Conservation (phyloP, 2,888 invertebrate species). For the Spialia ferax region DNA sequence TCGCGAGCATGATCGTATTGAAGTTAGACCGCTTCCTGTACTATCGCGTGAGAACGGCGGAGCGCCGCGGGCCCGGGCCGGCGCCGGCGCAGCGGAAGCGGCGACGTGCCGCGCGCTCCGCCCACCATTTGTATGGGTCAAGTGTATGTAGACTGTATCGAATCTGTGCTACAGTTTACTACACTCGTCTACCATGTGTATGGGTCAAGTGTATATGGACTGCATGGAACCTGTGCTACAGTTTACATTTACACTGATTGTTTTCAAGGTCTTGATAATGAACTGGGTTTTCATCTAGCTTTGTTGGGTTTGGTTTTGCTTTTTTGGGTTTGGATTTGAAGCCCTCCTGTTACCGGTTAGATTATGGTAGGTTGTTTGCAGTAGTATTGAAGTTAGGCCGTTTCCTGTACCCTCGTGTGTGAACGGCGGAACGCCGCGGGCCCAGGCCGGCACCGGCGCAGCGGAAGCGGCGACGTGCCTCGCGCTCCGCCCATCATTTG, state of each 20-base stretch:
- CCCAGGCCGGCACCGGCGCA: slow-evolving; percentile 62
- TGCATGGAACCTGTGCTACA: no score
- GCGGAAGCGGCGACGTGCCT: slow-evolving; percentile 68
- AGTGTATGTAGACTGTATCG: slow-evolving; percentile 4
- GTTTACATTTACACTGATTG: no score
- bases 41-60: slow-evolving; percentile 61
- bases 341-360: no score
- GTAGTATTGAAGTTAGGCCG: slow-evolving; percentile 7
- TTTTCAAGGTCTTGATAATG: no score
- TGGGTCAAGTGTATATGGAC: no score
- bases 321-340: no score
- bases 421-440: slow-evolving; percentile 59
- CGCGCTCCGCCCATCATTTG: slow-evolving; percentile 41
- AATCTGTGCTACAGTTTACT: not conserved
- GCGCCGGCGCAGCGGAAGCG: slow-evolving; percentile 66
- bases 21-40: slow-evolving; percentile 12
- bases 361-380: no score
- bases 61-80: slow-evolving; percentile 55
- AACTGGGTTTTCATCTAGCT: no score
- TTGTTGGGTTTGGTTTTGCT: no score
- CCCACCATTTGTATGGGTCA: slow-evolving; percentile 2
- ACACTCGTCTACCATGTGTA: not conserved
- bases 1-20: slow-evolving; percentile 4
- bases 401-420: slow-evolving; percentile 51
- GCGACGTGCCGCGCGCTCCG: slow-evolving; percentile 59